Evolutionary conservation across 2,888 invertebrate species (phyloP).

Genomic region (Frankliniella intonsa): DNA sequence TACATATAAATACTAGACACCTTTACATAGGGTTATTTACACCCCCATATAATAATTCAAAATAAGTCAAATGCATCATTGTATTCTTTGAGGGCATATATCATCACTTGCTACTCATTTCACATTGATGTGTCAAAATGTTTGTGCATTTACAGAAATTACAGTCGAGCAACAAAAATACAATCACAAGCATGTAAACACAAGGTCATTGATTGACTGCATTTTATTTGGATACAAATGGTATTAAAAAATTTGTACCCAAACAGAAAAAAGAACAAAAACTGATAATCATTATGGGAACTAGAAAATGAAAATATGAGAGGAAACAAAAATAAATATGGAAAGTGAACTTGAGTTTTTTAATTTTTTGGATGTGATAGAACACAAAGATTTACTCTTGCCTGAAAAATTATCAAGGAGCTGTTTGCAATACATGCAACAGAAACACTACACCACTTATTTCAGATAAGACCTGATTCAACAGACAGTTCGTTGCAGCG

Average conservation of each 20-base stretch:
- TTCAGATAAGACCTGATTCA: not conserved
- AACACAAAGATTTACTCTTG: too few relatives aligned
- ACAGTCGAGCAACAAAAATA: not conserved
- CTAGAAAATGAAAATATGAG: too few relatives aligned
- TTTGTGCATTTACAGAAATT: not conserved
- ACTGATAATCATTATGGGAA: too few relatives aligned
- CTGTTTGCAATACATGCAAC: not conserved
- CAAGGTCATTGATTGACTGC: not conserved
- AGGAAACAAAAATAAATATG: too few relatives aligned
- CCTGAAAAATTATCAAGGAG: too few relatives aligned
- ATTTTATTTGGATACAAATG: not conserved
- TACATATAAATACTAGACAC: slow-evolving; percentile 27
- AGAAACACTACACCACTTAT: not conserved
- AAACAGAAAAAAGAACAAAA: not conserved
- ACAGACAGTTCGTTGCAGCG: not conserved
- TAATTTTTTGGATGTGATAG: too few relatives aligned
- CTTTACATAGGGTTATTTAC: not conserved
- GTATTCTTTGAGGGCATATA: not conserved
- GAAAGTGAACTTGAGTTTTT: too few relatives aligned
- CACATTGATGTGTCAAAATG: not conserved
- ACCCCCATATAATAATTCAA: not conserved
- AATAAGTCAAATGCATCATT: slow-evolving; percentile 14
- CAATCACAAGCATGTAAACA: not conserved
- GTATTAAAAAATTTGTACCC: not conserved
- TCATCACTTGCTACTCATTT: not conserved